Evolutionary conservation across 1,140 invertebrate species (phyloP), one percentile per base, ranked within the genome.

Genomic region (Bombus pascuorum): DNA sequence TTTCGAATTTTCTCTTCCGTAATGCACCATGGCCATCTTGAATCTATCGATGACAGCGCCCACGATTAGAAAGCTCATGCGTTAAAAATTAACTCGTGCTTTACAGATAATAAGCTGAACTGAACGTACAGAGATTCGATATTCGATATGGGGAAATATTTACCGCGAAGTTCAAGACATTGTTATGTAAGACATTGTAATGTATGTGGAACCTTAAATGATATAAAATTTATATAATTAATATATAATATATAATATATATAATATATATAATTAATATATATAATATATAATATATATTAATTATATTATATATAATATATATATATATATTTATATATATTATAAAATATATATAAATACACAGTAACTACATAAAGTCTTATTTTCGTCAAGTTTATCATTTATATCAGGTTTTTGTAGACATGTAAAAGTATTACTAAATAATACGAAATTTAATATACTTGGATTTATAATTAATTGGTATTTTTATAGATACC

Each of bases 1-100:
- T 76, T 62, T 87, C 42, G 37, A 81, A 87, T 59, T 68, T 87
- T 65, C 78, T 78, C 65, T 75, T 68, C 80, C 72, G 34, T 37
- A 81, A 84, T 74, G 39, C 65, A 85, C 81, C 75, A 47, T 77
- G 42, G 89, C 88, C 89, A 90, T 90, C 75, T 90, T 89, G 77
- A 84, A 87, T 83, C 84, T 73, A 70, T 83, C 80, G 87, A 79
- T 78, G 74, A 86, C 75, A 78, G 53, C 79, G 70, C 78, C 81
- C 74, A 78, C 28, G n/a, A 78, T 25, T 77, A 70, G 47, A 78
- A 83, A 70, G 34, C 42, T 77, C 34, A 68, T 32, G 15, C 32
- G 15, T 83, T 82, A 59, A 72, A 73, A 25, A 53, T 71, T 71
- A 37, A 76, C 34, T 77, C 12, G 18, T 53, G 32, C 25, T 70